Base-by-base conservation (phyloP, 2,113 vertebrate genomes). In the Lophura nycthemera region DNA sequence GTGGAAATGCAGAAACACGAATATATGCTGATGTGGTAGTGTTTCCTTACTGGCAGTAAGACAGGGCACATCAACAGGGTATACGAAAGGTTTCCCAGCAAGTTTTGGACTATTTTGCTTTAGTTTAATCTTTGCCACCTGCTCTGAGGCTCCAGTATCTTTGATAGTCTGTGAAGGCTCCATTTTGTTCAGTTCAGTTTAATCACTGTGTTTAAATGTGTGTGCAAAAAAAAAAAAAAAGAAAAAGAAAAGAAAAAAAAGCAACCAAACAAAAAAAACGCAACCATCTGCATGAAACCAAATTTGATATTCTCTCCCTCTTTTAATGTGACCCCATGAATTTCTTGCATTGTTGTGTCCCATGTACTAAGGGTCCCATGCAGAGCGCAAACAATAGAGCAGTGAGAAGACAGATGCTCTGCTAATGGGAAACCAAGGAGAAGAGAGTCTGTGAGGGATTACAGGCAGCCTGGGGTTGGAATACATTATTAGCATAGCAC, bases 391-490 rank as follows among this genome's bases (percentile, higher is more conserved):
- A 97, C 94, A 96, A 93, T 95, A 21, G 88, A 94, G 82, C 92
- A 92, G 90, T 0, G 77, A 96, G 96, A 93, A 95, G 92, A 95
- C 93, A 96, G 96, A 96, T 96, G 95, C 92, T 95, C 93, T 85
- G 71, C 94, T 95, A 95, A 95, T 95, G 93, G 86, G 95, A 95
- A 96, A 94, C 47, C 90, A 85, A 85, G 94, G 86, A 91, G 93
- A 83, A 89, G 93, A 70, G 84, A 95, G 83, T 34, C 90, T 95
- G 94, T 88, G 93, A 94, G 95, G 93, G 95, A 96, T 97, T 96
- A 96, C 90, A 94, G 84, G 91, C 89, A 79, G 95, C 93, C 95
- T 87, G 94, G 95, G 86, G 86, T 94, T 67, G 90, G 94, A 95
- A 95, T 91, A 95, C 90, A 43, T 93, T 83, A 93, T 88, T 96